These are phyloP conservation scores for Electrona antarctica DNA, from an alignment of 2,113 vertebrate genomes.

Conservation along the genomic window DNA sequence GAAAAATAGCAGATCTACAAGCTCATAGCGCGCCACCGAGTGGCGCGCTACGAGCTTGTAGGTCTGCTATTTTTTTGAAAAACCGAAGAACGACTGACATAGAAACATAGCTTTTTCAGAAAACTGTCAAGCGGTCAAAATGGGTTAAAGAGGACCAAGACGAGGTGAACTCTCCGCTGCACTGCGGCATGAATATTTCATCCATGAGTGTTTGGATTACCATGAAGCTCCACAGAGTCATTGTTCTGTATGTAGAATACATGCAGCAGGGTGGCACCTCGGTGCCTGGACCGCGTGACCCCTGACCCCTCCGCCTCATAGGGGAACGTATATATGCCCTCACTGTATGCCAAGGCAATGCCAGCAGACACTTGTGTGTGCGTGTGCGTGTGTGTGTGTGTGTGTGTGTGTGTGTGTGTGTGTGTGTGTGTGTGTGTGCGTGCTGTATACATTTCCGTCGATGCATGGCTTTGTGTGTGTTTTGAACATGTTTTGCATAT, in stretches of 20 bases:
- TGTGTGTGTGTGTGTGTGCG: not conserved
- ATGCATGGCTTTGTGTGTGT: too few relatives aligned
- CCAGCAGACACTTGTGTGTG: slow-evolving; percentile 2
- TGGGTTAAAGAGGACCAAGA: slow-evolving; percentile 69
- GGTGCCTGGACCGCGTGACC: slow-evolving; percentile 54
- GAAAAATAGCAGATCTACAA: too few relatives aligned
- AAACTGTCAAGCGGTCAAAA: too few relatives aligned
- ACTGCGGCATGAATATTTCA: slow-evolving; percentile 71
- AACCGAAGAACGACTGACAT: too few relatives aligned
- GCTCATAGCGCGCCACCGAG: too few relatives aligned
- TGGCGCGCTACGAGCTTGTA: too few relatives aligned
- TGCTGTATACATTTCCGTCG: not conserved
- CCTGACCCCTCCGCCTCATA: slow-evolving; percentile 52
- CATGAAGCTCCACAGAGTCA: slow-evolving; percentile 64
- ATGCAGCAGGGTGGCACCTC: slow-evolving; percentile 47
- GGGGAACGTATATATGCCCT: slow-evolving; percentile 25
- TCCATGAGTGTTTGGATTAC: slow-evolving; percentile 66
- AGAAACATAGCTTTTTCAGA: too few relatives aligned
- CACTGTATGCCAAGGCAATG: slow-evolving; percentile 21
- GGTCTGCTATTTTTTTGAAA: too few relatives aligned
- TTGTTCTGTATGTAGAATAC: slow-evolving; percentile 69
- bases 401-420: not conserved
- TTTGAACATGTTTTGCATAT: too few relatives aligned
- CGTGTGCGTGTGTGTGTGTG: slow-evolving; percentile 25
- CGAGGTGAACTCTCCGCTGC: slow-evolving; percentile 56